Base-by-base conservation (phyloP, 1,140 invertebrate species). In the Drosophila pachea region DNA sequence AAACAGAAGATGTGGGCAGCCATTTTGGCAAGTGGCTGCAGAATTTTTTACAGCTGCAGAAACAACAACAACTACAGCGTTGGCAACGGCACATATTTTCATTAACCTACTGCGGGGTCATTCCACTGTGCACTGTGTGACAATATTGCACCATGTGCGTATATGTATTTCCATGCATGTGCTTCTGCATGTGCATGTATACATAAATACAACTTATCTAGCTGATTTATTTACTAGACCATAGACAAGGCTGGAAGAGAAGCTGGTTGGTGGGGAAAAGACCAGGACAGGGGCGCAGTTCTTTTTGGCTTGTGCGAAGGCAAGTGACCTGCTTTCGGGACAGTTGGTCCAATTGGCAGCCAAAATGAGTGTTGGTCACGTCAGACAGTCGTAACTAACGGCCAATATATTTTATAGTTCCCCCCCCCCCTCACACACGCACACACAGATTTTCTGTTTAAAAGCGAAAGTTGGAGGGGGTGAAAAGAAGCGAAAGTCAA, bases 51-150 rank as follows among this genome's bases (percentile, higher is more conserved):
- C 43, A 52, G 58, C 36, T 40, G 49, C 68, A 70, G 35, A 54
- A 29, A 38, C 59, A 64, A 54, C 22, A 50, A 36, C 36, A 62
- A 47, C 56, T 60, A 56, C 36, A 45, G 67, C 35, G 22, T 1
- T 22, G 22, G 22, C 22, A 22, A 22, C 22, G 22, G 22, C 22
- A 22, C 22, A 1, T 16, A 14, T 77, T 73, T 86, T 81, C 55
- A 81, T 86, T 86, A 86, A 86, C 81, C 81, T 86, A 86, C 81
- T 86, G 61, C 16, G 76, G 81, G 81, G 82, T 86, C 81, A 77
- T 86, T 86, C 76, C 82, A 74, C 81, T 86, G 68, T 50, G 71
- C 66, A 56, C 60, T 73, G 71, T 74, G 77, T 76, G 65, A 49
- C 68, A 74, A 78, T 31, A 32, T 14, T 22, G 33, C 32, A 75